A percentile compares a stretch with the other conserved stretches of the same genome.
Evolutionary conservation across 1,140 invertebrate genomes (phyloP).

Genomic region (Heterodera carotae): DNA sequence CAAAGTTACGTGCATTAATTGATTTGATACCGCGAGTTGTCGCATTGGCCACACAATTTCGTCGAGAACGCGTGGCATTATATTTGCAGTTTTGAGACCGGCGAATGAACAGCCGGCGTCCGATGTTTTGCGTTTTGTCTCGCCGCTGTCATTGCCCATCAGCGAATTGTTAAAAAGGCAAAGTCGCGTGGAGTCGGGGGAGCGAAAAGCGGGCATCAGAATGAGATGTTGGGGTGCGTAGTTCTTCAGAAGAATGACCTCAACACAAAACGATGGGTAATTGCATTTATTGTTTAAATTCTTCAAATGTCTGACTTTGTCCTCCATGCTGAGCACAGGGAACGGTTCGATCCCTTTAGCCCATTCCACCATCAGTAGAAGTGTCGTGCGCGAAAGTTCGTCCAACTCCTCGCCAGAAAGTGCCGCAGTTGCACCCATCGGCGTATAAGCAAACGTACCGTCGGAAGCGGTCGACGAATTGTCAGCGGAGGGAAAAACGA

Average conservation of each 20-base stretch:
- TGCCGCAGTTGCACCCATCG: background rate
- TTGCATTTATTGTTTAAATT: background rate
- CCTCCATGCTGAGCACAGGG: slow-evolving; percentile 53
- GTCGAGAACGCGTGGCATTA: slow-evolving; percentile 59
- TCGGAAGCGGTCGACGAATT: background rate
- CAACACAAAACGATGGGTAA: background rate
- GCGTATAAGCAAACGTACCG: slow-evolving; percentile 12
- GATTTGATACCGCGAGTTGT: slow-evolving; percentile 33
- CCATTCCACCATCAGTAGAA: slow-evolving; percentile 64
- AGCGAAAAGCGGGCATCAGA: slow-evolving; percentile 64
- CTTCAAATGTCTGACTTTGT: slow-evolving; percentile 52
- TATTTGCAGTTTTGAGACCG: slow-evolving; percentile 46
- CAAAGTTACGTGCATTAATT: background rate
- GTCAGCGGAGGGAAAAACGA: slow-evolving; percentile 8
- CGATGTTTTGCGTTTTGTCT: slow-evolving; percentile 54
- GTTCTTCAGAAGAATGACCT: slow-evolving; percentile 56
- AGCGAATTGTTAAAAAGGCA: slow-evolving; percentile 65
- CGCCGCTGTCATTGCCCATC: slow-evolving; percentile 42
- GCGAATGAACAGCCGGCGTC: slow-evolving; percentile 26
- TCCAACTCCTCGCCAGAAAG: slow-evolving; percentile 52
- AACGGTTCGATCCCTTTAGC: slow-evolving; percentile 56
- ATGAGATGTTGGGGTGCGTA: slow-evolving; percentile 65
- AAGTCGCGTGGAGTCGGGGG: slow-evolving; percentile 62
- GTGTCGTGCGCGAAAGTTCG: slow-evolving; percentile 61
- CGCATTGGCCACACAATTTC: slow-evolving; percentile 66